Conservation (phyloP, 2,113 vertebrate species). For the Oophaga pumilio region DNA sequence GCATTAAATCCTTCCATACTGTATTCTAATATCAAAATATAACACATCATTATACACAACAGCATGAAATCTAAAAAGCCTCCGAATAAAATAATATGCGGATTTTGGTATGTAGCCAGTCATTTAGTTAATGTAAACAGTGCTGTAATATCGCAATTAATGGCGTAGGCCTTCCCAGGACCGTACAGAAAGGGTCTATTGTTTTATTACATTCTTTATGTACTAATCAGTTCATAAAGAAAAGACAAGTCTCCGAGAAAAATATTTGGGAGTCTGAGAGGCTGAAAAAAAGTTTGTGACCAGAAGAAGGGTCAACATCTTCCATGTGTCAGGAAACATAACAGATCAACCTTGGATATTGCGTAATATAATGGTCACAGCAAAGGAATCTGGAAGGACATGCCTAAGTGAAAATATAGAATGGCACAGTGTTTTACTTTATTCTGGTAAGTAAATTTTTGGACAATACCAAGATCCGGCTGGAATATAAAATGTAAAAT, state of each 20-base stretch:
- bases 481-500: neutral
- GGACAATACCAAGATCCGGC: neutral
- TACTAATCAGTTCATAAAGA: conserved; percentile 45
- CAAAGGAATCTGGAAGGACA: conserved; percentile 18
- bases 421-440: conserved; percentile 25
- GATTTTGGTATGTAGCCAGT: conserved; percentile 42
- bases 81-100: neutral
- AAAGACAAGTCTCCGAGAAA: conserved; percentile 30
- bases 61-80: neutral
- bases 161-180: conserved; percentile 10
- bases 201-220: conserved; percentile 39
- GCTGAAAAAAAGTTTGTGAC: conserved; percentile 29
- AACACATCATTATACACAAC: neutral
- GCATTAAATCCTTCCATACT: neutral
- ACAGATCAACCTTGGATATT: conserved; percentile 50
- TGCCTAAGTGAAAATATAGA: conserved; percentile 10
- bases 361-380: conserved; percentile 34
- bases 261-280: conserved; percentile 41
- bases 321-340: conserved; percentile 49
- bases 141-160: conserved; percentile 50
- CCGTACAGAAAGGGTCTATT: conserved; percentile 52
- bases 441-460: conserved; percentile 28
- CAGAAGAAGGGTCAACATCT: conserved; percentile 49
- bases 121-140: conserved; percentile 51
- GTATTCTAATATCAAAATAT: neutral